Evolutionary conservation across 2,113 vertebrate genomes (phyloP), one percentile per base, ranked within the genome.

Genomic region (Oreochromis spilurus): DNA sequence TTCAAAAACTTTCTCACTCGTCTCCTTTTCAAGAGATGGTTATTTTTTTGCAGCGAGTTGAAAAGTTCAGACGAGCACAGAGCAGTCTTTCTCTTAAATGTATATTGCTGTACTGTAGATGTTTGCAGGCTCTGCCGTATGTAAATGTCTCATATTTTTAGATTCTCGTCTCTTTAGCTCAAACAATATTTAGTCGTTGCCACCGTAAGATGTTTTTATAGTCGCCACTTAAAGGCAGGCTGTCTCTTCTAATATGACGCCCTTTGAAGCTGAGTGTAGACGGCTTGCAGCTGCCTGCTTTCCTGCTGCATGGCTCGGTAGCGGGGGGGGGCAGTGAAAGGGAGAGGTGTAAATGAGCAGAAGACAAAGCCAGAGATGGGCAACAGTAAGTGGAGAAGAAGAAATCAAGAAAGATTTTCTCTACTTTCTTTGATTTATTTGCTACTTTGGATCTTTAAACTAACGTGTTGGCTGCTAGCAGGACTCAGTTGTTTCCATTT

Each of bases 121-220:
- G 26, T 82, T 81, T 84, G 48, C 38, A 54, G 58, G 17, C 85
- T 52, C 31, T 43, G 55, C 57, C 57, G 40, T 79, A 86, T 88
- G 65, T 90, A 65, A 87, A 90, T 87, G 9, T 10, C 7, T 26
- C 36, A 48, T 91, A 91, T 88, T 88, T 92, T 80, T 87, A 90
- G 88, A 78, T 60, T 50, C 10, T 40, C 48, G 16, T 54, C 50
- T 86, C 45, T 88, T 57, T 50, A 84, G 70, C 77, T 80, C 31
- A 67, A 79, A 58, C 70, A 14, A 7, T 21, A 9, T 79, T 86
- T 83, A 55, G 9, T 2, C 6, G 43, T 9, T 86, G n/a, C 54
- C 14, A 36, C 82, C 2, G 0, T 82, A 9, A 88, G 84, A 79
- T 85, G 83, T 91, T 92, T 94, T 93, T 91, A 88, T 92, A 91